Evolutionary conservation across 2,113 vertebrate genomes (phyloP).

Genomic region (Cryptomyrus ogoouensis): DNA sequence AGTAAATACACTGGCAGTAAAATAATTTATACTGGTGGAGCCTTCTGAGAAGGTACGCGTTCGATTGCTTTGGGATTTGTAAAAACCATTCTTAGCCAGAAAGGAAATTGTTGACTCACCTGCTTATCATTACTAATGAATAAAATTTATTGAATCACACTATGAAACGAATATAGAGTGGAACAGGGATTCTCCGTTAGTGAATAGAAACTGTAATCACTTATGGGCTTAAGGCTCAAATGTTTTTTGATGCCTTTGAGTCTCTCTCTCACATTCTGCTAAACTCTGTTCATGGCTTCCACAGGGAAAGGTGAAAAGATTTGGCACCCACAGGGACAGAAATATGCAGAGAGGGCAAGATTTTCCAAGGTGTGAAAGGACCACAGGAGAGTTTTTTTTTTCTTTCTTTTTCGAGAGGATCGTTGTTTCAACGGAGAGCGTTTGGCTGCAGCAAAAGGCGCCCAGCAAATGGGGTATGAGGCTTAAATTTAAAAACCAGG

Average conservation of each 20-base stretch:
- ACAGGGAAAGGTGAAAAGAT: background rate
- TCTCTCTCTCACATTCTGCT: background rate
- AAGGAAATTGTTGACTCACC: background rate
- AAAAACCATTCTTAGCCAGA: background rate
- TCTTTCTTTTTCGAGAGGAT: background rate
- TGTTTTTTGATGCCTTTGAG: background rate
- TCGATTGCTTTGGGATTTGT: background rate
- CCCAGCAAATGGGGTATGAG: background rate
- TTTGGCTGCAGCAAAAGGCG: background rate
- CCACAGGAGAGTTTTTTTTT: background rate
- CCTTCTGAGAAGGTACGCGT: background rate
- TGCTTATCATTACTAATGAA: background rate
- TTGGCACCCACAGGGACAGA: background rate
- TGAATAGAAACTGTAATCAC: background rate
- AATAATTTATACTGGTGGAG: background rate
- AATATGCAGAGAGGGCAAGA: background rate
- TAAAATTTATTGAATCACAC: background rate
- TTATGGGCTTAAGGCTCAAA: background rate
- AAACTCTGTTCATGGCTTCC: background rate
- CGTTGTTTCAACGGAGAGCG: background rate
- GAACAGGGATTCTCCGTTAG: background rate
- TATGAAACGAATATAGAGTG: background rate
- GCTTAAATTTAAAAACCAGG: background rate
- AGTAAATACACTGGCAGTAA: background rate
- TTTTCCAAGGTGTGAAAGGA: background rate